phyloP scores from a whole-genome alignment of 1,140 invertebrate genomes.

The Cherax destructor region DNA sequence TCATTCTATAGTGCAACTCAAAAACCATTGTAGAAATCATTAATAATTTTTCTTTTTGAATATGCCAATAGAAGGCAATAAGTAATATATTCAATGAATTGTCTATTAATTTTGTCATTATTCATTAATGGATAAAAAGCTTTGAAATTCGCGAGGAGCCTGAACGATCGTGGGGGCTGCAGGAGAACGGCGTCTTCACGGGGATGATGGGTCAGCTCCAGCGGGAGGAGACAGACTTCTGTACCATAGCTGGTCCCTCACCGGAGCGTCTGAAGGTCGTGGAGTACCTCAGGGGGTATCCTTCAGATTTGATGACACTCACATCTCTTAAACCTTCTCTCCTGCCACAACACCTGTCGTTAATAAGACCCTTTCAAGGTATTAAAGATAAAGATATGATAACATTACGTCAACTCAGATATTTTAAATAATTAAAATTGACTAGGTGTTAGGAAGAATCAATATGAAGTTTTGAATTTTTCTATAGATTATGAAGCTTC shows the following conservation, averaged over 20 bases:
- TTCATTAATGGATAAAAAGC: neutral
- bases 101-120: no score
- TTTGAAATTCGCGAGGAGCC: slow-evolving; percentile 14
- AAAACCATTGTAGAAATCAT: no score
- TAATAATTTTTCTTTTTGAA: no score
- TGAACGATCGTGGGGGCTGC: neutral
- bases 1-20: no score
- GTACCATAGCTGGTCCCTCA: neutral
- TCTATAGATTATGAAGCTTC: no score
- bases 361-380: slow-evolving; percentile 1
- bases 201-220: slow-evolving; percentile 31
- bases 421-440: no score
- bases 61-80: no score
- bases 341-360: neutral
- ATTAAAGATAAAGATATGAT: neutral
- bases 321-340: neutral
- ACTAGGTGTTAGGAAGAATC: no score
- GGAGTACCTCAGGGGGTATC: neutral
- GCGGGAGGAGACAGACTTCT: slow-evolving; percentile 24
- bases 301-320: neutral
- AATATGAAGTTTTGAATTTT: no score
- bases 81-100: no score
- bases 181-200: neutral
- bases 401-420: no score
- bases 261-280: neutral